Percentiles rank a stretch among this genome's conserved stretches.
Conservation (phyloP, 2,888 invertebrate genomes). For the Pomacea canaliculata region DNA sequence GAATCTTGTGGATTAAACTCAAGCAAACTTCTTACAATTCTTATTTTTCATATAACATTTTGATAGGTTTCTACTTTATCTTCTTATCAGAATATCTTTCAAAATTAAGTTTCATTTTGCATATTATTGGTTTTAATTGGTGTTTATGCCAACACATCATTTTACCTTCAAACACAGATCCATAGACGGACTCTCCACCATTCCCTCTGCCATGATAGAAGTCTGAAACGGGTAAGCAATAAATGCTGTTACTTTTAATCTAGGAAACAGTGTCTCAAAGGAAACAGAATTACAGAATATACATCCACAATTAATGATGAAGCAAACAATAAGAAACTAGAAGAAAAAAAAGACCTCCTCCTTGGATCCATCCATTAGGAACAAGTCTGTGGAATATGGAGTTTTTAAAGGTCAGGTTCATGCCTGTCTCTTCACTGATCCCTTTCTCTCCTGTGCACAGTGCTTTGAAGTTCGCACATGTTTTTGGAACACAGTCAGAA, state of each 20-base stretch:
- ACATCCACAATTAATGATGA: neutral
- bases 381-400: constrained; percentile 78
- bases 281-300: too few species aligned
- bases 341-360: constrained; percentile 72
- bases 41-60: too few species aligned
- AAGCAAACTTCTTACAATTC: too few species aligned
- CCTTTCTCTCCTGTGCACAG: constrained; percentile 69
- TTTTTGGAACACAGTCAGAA: constrained; percentile 85
- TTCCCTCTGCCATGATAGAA: constrained; percentile 67
- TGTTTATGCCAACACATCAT: neutral
- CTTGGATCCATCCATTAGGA: constrained; percentile 80
- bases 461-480: constrained; percentile 78
- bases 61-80: too few species aligned
- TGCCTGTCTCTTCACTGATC: constrained; percentile 52
- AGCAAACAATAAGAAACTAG: neutral
- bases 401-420: constrained; percentile 70
- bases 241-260: too few species aligned
- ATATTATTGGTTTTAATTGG: too few species aligned
- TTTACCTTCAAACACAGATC: constrained; percentile 68
- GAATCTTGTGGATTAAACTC: too few species aligned
- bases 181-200: constrained; percentile 69
- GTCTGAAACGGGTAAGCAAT: constrained; percentile 52
- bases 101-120: too few species aligned
- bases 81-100: too few species aligned
- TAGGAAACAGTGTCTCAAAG: too few species aligned